Evolutionary conservation across 2,113 vertebrate species (phyloP).

Genomic region (Lepisosteus osseus): DNA sequence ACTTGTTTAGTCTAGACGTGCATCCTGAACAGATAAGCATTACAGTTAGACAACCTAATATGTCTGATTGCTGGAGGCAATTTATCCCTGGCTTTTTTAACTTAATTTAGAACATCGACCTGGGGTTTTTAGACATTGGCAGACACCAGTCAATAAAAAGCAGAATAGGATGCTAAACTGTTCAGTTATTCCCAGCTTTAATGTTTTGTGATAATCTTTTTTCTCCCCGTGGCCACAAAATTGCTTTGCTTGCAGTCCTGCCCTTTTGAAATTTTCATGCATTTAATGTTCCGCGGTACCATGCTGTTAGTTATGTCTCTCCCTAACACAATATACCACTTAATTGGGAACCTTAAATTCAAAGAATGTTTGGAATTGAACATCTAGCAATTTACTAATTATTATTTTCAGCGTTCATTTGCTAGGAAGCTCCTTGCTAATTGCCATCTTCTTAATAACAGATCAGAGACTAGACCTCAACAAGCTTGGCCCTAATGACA

Average conservation of each 20-base stretch:
- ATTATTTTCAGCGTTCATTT: constrained; percentile 27
- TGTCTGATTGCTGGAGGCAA: constrained; percentile 60
- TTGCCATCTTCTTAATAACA: constrained; percentile 40
- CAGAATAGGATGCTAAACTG: no score
- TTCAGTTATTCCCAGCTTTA: constrained; percentile 8
- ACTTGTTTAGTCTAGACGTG: constrained; percentile 58
- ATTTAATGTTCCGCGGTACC: neutral
- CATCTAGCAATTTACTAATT: neutral
- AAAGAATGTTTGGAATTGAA: neutral
- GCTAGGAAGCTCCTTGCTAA: constrained; percentile 1
- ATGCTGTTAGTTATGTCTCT: neutral
- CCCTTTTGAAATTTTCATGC: neutral
- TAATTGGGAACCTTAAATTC: neutral
- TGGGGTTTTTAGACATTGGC: neutral
- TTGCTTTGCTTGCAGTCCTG: no score
- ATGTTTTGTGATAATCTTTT: neutral
- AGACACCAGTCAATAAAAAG: neutral
- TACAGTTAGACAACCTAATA: constrained; percentile 56
- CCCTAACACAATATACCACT: neutral
- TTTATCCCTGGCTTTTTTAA: constrained; percentile 40
- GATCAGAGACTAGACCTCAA: constrained; percentile 94
- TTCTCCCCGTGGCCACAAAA: neutral
- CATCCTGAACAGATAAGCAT: constrained; percentile 46
- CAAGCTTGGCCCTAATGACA: constrained; percentile 92
- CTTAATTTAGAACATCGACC: constrained; percentile 6